Conservation (phyloP, 2,888 invertebrate species). For the Hanleya hanleyi region DNA sequence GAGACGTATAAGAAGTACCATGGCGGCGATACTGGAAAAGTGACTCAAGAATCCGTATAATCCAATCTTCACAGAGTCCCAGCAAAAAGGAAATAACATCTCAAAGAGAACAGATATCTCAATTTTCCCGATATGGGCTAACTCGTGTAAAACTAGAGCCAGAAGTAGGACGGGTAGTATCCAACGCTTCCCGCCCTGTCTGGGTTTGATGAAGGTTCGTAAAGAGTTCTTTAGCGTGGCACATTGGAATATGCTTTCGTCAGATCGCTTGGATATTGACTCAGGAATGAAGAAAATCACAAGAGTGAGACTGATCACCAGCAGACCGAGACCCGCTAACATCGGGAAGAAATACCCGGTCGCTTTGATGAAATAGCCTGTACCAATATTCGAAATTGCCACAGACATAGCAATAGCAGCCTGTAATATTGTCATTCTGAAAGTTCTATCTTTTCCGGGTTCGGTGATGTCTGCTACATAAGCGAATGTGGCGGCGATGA, state of each 20-base stretch:
- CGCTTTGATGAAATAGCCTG: slow-evolving; percentile 37
- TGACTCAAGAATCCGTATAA: slow-evolving; percentile 29
- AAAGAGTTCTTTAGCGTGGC: neutral
- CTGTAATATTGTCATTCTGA: slow-evolving; percentile 36
- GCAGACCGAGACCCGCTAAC: slow-evolving; percentile 12
- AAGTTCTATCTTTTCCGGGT: slow-evolving; percentile 24
- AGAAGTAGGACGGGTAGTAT: neutral
- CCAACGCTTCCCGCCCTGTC: neutral
- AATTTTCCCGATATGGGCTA: slow-evolving; percentile 28
- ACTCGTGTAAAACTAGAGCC: slow-evolving; percentile 11
- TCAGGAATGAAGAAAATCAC: slow-evolving; percentile 34
- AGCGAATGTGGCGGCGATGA: slow-evolving; percentile 36
- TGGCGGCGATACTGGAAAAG: slow-evolving; percentile 16
- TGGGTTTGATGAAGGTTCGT: neutral
- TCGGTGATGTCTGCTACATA: slow-evolving; percentile 40
- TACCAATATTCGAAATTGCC: slow-evolving; percentile 15
- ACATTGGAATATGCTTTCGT: slow-evolving; percentile 8
- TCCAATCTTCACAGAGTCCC: slow-evolving; percentile 39
- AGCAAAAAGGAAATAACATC: slow-evolving; percentile 46
- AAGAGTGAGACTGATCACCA: slow-evolving; percentile 8
- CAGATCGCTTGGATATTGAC: slow-evolving; percentile 26
- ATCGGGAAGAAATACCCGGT: slow-evolving; percentile 37
- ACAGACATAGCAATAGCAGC: slow-evolving; percentile 25
- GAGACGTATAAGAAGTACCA: neutral
- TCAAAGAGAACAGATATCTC: slow-evolving; percentile 39